Base-by-base conservation (phyloP, 1,140 invertebrate species). In the Drosophila equinoxialis region DNA sequence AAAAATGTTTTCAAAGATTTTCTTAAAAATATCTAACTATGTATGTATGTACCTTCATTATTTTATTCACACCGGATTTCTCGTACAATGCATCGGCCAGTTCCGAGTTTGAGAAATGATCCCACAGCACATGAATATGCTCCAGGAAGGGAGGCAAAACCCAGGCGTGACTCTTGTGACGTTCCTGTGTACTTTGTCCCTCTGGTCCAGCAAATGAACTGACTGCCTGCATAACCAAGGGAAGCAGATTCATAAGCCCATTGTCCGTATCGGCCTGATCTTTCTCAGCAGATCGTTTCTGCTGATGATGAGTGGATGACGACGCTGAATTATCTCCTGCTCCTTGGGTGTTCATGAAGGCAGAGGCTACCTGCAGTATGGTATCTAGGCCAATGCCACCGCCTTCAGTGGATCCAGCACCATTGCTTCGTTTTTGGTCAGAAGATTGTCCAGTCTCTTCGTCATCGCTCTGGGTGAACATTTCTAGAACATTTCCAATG, bases 31-130 rank as follows among this genome's bases (percentile, higher is more conserved):
- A 6, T 35, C 4, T 10, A 14, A 1, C 48, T 20, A 65, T 35
- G n/a, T 60, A 66, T 7, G 11, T 0, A 66, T 67, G 90, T 92
- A 95, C 94, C 61, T 93, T 93, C 37, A 95, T 90, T n/a, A 95
- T 94, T 42, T 94, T 93, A 45, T 94, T 94, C 1, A 96, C 91
- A 0, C 96, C 96, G 6, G 95, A 94, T 54, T 95, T 96, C 65
- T 95, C 94, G 94, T 95, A 96, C 2, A 96, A 81, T 0, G 94
- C 94, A 76, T 94, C 94, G 0, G 96, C 96, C 0, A 96, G 91
- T 74, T 97, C 96, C 0, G 96, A 96, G 84, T 95, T 95, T 5
- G 95, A 95, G 81, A 97, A 96, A 54, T 96, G 94, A 70, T 96
- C 96, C 94, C 96, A 96, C 79, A 96, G 94, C 1, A 96, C 91